Evolutionary conservation across 2,888 invertebrate genomes (phyloP).

Genomic region (Melipona beecheii): DNA sequence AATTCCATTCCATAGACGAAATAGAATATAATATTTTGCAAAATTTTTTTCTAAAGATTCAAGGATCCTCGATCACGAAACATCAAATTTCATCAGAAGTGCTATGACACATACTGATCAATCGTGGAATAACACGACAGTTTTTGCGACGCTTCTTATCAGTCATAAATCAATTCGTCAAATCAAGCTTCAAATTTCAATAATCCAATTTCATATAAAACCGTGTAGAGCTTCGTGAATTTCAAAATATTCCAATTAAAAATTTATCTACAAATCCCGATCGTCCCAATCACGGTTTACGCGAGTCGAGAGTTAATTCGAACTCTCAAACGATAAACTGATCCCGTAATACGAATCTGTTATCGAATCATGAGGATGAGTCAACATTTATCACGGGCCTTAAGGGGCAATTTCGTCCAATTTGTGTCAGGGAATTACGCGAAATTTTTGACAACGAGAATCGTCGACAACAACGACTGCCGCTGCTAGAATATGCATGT

Average conservation of each 20-base stretch:
- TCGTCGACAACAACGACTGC: background rate
- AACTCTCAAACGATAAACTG: background rate
- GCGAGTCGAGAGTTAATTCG: background rate
- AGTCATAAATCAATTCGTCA: background rate
- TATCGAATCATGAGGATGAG: background rate
- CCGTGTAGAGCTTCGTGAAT: background rate
- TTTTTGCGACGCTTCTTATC: background rate
- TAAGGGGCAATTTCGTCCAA: constrained; percentile 45
- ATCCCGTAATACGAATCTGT: background rate
- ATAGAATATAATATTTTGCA: too few species aligned
- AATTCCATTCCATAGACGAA: too few species aligned
- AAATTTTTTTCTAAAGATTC: too few species aligned
- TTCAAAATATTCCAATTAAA: background rate
- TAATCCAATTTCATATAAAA: background rate
- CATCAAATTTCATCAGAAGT: background rate
- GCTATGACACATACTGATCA: background rate
- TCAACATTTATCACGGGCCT: constrained; percentile 12
- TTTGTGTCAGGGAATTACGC: constrained; percentile 40
- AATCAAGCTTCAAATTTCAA: background rate
- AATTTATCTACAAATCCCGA: background rate
- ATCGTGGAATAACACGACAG: background rate
- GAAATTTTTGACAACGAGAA: constrained; percentile 38
- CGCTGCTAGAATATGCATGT: constrained; percentile 50
- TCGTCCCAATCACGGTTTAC: background rate
- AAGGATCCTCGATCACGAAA: background rate